Evolutionary conservation across 2,888 invertebrate genomes (phyloP).

Genomic region (Parnassius glacialis): DNA sequence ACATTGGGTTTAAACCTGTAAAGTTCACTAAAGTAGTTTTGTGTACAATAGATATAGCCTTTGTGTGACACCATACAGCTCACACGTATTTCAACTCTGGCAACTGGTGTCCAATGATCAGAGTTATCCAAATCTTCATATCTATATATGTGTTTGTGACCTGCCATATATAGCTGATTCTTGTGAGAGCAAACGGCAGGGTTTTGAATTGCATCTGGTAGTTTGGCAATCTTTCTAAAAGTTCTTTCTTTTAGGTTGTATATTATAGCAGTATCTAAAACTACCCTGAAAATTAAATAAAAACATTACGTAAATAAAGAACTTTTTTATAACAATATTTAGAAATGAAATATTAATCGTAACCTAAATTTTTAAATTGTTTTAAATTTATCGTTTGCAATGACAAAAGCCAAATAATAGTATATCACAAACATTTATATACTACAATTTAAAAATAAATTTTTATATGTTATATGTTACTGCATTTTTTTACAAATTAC

Average conservation of each 20-base stretch:
- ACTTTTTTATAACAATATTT: too few relatives aligned
- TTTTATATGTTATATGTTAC: too few relatives aligned
- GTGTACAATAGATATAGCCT: conserved; percentile 60
- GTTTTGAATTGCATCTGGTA: conserved; percentile 63
- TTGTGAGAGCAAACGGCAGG: conserved; percentile 61
- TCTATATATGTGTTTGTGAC: conserved; percentile 55
- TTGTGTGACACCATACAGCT: conserved; percentile 55
- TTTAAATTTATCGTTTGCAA: too few relatives aligned
- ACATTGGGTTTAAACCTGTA: conserved; percentile 57
- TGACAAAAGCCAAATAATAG: too few relatives aligned
- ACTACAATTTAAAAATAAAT: too few relatives aligned
- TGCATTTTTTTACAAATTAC: background rate
- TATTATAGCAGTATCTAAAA: conserved; percentile 51
- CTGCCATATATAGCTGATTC: conserved; percentile 51
- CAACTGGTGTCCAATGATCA: conserved; percentile 48
- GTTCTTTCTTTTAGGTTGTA: conserved; percentile 58
- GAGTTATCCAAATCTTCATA: conserved; percentile 46
- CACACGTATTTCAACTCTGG: conserved; percentile 47
- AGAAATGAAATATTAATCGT: too few relatives aligned
- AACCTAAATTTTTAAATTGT: too few relatives aligned
- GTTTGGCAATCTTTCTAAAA: conserved; percentile 49
- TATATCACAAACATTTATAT: too few relatives aligned
- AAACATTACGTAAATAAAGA: too few relatives aligned
- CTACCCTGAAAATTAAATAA: conserved; percentile 49
- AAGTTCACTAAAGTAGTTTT: conserved; percentile 56